Evolutionary conservation across 1,140 invertebrate genomes (phyloP), one percentile per base, ranked within the genome.

Genomic region (Rhyacophila brunnea): DNA sequence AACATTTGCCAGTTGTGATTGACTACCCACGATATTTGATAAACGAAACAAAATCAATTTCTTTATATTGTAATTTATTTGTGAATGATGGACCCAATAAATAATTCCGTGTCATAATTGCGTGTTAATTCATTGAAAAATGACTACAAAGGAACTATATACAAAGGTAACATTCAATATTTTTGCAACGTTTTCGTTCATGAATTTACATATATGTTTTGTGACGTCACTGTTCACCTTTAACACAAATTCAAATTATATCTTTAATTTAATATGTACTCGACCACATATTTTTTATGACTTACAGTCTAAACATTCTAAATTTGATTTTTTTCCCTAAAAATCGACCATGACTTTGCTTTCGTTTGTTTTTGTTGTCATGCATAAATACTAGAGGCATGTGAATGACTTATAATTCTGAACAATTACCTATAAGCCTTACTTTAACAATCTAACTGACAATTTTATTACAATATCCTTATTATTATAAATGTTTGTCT

Each of bases 91-190:
- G 38, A 40, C 11, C 11, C 15, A 3, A 40, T 13, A 40, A n/a
- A 40, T 13, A 15, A 40, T n/a, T 13, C 15, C 15, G 38, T 40
- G 11, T 13, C 15, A 11, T n/a, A 40, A 40, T 13, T 40, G 4
- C 11, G 38, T 4, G 4, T 3, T 4, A 15, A n/a, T 40, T 5
- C 5, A 13, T 11, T 40, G 4, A 57, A 75, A 71, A 63, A 80
- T 80, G 77, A 80, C 77, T 45, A 78, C 78, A 32, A 74, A 77
- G 64, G 78, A 80, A 66, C 66, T 80, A 13, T 80, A 80, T 56
- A 78, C 77, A 14, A 80, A 79, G 76, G 77, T 80, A 77, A 72
- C 66, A 54, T 54, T 64, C 60, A 54, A 56, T 65, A 42, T 64
- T 58, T 67, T 68, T 61, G 47, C 49, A 67, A 49, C 43, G 64